phyloP scores from a whole-genome alignment of 2,113 vertebrate species.

The Sardina pilchardus region DNA sequence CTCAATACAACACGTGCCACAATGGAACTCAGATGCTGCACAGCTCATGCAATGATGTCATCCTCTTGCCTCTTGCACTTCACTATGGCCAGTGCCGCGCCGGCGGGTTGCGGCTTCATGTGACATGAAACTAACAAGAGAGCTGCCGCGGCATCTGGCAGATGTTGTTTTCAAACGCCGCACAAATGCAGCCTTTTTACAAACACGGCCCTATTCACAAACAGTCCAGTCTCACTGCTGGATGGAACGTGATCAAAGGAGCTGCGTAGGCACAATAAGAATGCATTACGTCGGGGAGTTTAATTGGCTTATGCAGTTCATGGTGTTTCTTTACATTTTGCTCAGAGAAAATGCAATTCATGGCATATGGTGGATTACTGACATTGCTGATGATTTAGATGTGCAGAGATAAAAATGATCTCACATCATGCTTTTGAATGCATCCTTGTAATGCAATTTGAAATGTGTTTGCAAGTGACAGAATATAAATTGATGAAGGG shows the following conservation, averaged over 20 bases:
- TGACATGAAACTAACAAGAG: conserved; percentile 6
- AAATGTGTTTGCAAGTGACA: neutral
- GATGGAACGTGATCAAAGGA: neutral
- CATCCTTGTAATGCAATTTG: neutral
- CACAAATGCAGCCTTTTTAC: neutral
- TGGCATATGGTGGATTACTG: neutral
- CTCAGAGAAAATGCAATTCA: neutral
- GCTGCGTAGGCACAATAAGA: neutral
- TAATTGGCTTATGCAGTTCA: neutral
- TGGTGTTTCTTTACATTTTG: neutral
- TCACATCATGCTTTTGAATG: neutral
- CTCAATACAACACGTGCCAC: neutral
- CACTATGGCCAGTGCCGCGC: neutral
- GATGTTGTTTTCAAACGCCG: neutral
- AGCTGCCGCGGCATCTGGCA: neutral
- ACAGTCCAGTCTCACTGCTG: neutral
- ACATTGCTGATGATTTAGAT: neutral
- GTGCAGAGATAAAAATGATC: neutral
- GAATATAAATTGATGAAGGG: neutral
- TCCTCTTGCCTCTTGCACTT: neutral
- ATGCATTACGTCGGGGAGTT: neutral
- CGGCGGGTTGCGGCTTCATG: neutral
- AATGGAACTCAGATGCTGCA: neutral
- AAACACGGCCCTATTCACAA: neutral
- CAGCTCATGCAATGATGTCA: conserved; percentile 13